Base-by-base conservation (phyloP, 2,888 invertebrate genomes). In the Celastrina argiolus region DNA sequence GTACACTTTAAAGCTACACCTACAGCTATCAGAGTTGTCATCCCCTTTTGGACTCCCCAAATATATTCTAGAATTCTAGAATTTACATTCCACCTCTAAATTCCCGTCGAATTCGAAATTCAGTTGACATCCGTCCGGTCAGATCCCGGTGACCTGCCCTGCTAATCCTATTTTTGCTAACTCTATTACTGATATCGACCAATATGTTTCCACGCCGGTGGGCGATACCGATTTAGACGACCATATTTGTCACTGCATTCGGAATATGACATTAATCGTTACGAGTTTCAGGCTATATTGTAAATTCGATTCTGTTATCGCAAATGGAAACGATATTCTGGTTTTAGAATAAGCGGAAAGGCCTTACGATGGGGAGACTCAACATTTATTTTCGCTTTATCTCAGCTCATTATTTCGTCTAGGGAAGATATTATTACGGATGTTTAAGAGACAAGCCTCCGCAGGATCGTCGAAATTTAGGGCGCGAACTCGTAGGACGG, bases 131-230 rank as follows among this genome's bases (percentile, higher is more conserved):
- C 74, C 73, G 73, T 72, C 74, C 78, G 73, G 75, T n/a, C 74
- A 71, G 76, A 78, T 76, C 77, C 77, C 76, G 74, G 71, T 70
- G 69, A 67, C 73, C 71, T 70, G 69, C 67, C 71, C 71, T 70
- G 73, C 74, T 83, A 82, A 84, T 82, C 77, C 74, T 71, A 78
- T 82, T 82, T 82, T 80, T 81, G 77, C 70, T 77, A 79, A 81
- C 77, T 76, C 75, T 63, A 79, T 81, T 77, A 67, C 65, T 69
- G 71, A 71, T 41, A 72, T 73, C 66, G 71, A 67, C 68, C 61
- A 18, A 61, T 61, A 36, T 59, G 16, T 34, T 34, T 34, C 58
- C 16, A 34, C 18, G 16, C 22, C 36, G 36, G 36, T 61, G 12
- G 51, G 51, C 18, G 36, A 18, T 61, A 36, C 36, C 61, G 61